A percentile compares a stretch with the other conserved stretches of the same genome.
Conservation (phyloP, 37 sponge, comb jelly and placozoan species). For the Cliona cf. orientalis region DNA sequence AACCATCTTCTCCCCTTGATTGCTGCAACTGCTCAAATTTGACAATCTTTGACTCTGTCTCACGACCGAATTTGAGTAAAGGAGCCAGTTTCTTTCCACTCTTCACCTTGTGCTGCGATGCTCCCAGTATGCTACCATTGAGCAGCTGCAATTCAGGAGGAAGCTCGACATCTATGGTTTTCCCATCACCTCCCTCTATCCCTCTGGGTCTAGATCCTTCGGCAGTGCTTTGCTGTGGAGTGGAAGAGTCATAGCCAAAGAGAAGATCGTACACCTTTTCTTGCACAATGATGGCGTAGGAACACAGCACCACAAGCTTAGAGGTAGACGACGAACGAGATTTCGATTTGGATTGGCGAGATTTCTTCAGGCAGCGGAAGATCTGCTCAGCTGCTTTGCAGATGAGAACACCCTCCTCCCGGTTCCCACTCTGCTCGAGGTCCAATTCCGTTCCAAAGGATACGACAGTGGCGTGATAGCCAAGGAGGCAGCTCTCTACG, state of each 20-base stretch:
- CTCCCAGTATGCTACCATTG: neutral
- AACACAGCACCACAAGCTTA: conserved; percentile 68
- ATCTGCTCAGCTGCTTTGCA: conserved; percentile 65
- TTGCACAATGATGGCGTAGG: conserved; percentile 42
- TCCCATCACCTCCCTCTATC: no score
- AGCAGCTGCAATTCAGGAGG: conserved; percentile 12
- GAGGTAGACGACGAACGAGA: conserved; percentile 1
- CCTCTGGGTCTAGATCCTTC: no score
- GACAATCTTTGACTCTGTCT: conserved; percentile 16
- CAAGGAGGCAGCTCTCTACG: conserved; percentile 72
- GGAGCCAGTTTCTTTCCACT: conserved; percentile 13
- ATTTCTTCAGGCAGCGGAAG: conserved; percentile 56
- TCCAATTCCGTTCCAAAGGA: conserved; percentile 19
- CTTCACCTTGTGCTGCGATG: conserved; percentile 21
- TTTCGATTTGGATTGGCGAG: conserved; percentile 20
- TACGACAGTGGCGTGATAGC: conserved; percentile 80
- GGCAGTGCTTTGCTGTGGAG: neutral
- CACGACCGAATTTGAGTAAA: conserved; percentile 34
- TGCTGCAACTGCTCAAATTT: neutral
- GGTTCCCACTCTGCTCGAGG: neutral
- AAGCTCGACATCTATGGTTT: neutral
- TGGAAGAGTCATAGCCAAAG: neutral
- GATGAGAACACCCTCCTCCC: neutral
- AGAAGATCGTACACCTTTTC: conserved; percentile 68
- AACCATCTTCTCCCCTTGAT: no score